Base-by-base conservation (phyloP, 2,113 vertebrate genomes). In the Thinocorus orbignyianus region DNA sequence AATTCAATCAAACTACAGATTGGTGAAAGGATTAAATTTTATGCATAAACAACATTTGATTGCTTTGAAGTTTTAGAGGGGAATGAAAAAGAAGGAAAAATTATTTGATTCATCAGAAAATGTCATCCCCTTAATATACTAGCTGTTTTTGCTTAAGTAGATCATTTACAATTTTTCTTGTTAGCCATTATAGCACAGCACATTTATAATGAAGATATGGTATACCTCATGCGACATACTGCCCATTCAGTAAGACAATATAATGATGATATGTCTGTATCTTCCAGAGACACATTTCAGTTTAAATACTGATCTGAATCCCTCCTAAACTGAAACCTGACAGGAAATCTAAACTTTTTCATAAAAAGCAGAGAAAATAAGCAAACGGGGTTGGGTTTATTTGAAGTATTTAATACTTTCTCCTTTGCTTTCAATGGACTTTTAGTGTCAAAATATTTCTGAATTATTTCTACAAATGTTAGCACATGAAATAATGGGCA, bases 1-100 rank as follows among this genome's bases (percentile, higher is more conserved):
- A 98, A 98, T 98, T 98, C 96, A 97, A 97, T 98, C 96, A 97
- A 97, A 94, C 83, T 97, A 96, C 89, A 97, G 94, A 96, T 98
- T 97, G 96, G 88, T 97, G 95, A 96, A 97, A 96, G 88, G 90
- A 98, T 97, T 97, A 97, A 97, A 96, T 97, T 97, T 97, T 97
- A 96, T 97, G 83, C 86, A 94, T 96, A 98, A 98, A 97, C 95
- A 97, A 95, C 64, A 81, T 96, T 96, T 97, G 97, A 97, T 97
- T 97, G 95, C 94, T 96, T 97, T 97, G 85, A 97, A 98, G 86
- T 97, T 97, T 87, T 61, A 96, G 91, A 93, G 48, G 31, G 76
- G 77, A 90, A 92, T 79, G 81, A 92, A 94, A 91, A 70, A 90
- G 86, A 96, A 88, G 90, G 77, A 91, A 91, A 96, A 90, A 94